A percentile compares a stretch with the other conserved stretches of the same genome.
phyloP scores from a whole-genome alignment of 2,888 invertebrate species.

The Cosmia pyralina region DNA sequence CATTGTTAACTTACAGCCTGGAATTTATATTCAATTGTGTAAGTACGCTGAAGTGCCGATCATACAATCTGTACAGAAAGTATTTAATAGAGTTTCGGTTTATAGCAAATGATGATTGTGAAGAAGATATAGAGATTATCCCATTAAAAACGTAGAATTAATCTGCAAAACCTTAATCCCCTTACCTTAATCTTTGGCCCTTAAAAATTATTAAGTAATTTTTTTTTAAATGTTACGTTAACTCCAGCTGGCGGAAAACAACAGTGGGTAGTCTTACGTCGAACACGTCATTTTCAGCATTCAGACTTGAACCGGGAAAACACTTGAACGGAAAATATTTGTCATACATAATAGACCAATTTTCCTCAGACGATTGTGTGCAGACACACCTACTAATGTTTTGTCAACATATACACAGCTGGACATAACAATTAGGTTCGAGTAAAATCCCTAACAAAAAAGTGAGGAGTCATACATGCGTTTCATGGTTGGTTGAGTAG shows the following conservation, averaged over 20 bases:
- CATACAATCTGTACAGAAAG: neutral
- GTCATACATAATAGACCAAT: conserved; percentile 21
- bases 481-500: neutral
- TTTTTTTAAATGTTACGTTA: no score
- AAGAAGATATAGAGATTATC: neutral
- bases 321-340: conserved; percentile 34
- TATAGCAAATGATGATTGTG: neutral
- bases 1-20: conserved; percentile 18
- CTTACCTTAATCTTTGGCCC: fast-evolving
- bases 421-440: neutral
- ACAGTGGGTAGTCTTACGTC: conserved; percentile 7
- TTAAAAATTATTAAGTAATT: neutral
- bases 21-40: conserved; percentile 13
- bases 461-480: neutral
- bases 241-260: neutral
- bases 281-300: conserved; percentile 31
- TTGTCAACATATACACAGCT: neutral
- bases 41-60: neutral
- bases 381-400: conserved; percentile 46
- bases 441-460: neutral
- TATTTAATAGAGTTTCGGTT: neutral
- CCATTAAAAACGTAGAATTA: neutral
- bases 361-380: conserved; percentile 33
- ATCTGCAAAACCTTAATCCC: neutral
- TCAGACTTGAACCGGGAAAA: conserved; percentile 46